Evolutionary conservation across 1,140 invertebrate genomes (phyloP).

Genomic region (Pseudomyrmex concolor): DNA sequence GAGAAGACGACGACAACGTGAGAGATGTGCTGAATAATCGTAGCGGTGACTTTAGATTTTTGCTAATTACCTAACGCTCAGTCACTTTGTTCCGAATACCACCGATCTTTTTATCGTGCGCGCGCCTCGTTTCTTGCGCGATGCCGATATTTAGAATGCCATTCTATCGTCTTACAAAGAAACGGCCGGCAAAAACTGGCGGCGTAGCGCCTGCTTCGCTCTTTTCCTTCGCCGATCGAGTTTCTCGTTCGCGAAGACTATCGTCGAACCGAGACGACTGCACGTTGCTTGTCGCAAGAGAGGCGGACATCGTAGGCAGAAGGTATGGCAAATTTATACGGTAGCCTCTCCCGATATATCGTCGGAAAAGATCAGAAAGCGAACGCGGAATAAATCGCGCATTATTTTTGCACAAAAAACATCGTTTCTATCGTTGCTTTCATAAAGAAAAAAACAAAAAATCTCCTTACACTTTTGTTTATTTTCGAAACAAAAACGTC

Average conservation of each 20-base stretch:
- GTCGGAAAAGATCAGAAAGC: not conserved
- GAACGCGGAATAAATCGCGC: constrained; percentile 4
- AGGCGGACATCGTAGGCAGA: constrained; percentile 36
- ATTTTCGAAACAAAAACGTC: not conserved
- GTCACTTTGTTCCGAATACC: constrained; percentile 32
- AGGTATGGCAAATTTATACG: constrained; percentile 43
- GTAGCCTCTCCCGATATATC: not conserved
- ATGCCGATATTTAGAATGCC: constrained; percentile 56
- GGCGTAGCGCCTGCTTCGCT: constrained; percentile 43
- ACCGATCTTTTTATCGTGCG: constrained; percentile 30
- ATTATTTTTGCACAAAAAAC: not conserved
- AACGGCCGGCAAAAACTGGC: constrained; percentile 46
- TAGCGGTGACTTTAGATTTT: constrained; percentile 32
- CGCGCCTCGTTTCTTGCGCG: constrained; percentile 33
- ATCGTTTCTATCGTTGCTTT: not conserved
- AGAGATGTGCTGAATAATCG: constrained; percentile 15
- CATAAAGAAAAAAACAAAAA: not conserved
- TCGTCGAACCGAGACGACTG: constrained; percentile 58
- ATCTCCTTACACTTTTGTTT: not conserved
- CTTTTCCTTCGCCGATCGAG: constrained; percentile 53
- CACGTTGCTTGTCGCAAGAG: constrained; percentile 33
- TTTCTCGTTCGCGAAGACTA: constrained; percentile 55
- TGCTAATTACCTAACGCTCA: constrained; percentile 34
- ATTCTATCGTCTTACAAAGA: constrained; percentile 56
- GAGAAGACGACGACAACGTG: not conserved